A percentile compares a stretch with the other conserved stretches of the same genome.
Evolutionary conservation across 2,113 vertebrate species (phyloP).

Genomic region (Cyprinodon brontotheroides): DNA sequence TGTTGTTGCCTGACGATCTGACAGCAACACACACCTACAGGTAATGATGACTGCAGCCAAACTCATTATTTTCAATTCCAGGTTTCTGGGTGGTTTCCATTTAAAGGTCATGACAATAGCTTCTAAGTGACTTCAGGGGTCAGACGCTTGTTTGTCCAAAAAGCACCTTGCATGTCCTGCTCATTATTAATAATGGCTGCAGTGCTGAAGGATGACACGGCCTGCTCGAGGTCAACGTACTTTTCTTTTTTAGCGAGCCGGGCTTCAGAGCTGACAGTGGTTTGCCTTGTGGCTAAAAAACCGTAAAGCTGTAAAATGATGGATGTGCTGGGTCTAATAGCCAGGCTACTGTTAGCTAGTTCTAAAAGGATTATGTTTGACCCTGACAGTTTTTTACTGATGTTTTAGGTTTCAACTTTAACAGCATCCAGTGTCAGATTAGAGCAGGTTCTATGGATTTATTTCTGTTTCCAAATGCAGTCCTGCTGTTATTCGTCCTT

Average conservation of each 20-base stretch:
- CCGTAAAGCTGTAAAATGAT: constrained; percentile 19
- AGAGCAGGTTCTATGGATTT: neutral
- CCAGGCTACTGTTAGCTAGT: constrained; percentile 2
- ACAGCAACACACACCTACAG: constrained; percentile 25
- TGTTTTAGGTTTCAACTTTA: constrained; percentile 14
- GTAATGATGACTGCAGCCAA: constrained; percentile 41
- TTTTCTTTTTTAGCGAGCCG: constrained; percentile 18
- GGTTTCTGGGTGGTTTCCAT: constrained; percentile 32
- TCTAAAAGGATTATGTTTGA: constrained; percentile 31
- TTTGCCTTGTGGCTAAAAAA: constrained; percentile 27
- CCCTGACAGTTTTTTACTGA: constrained; percentile 2
- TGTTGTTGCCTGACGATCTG: neutral
- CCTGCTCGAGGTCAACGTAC: constrained; percentile 23
- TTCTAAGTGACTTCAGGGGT: constrained; percentile 57
- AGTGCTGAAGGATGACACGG: neutral
- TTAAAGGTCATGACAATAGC: constrained; percentile 55
- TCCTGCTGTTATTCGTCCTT: neutral
- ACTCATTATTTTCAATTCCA: constrained; percentile 64
- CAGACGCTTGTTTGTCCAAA: constrained; percentile 49
- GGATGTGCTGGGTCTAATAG: constrained; percentile 18
- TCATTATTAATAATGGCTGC: constrained; percentile 60
- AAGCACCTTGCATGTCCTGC: constrained; percentile 27
- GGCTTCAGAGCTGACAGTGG: constrained; percentile 12
- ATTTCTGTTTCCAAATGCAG: neutral
- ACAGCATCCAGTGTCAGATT: constrained; percentile 17